phyloP scores from a whole-genome alignment of 2,888 invertebrate genomes.

The Thalpophila matura region DNA sequence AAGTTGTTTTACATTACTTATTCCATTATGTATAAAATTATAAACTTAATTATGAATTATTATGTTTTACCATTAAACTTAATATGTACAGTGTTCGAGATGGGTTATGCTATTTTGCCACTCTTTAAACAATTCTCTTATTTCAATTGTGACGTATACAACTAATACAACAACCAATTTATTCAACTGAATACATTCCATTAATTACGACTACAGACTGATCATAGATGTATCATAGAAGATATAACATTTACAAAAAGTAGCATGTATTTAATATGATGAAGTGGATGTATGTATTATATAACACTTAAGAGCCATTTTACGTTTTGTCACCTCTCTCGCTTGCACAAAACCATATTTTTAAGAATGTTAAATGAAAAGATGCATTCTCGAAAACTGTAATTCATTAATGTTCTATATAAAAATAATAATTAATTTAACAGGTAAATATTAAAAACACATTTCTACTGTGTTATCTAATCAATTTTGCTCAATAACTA shows the following conservation, averaged over 20 bases:
- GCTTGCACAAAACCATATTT: no score
- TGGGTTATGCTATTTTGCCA: constrained; percentile 13
- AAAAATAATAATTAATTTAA: no score
- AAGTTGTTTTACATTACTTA: constrained; percentile 10
- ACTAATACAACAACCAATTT: constrained; percentile 32
- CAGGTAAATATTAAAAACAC: no score
- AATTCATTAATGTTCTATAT: no score
- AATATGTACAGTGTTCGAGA: constrained; percentile 24
- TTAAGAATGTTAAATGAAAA: no score
- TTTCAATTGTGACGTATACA: constrained; percentile 31
- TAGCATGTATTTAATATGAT: constrained; percentile 60
- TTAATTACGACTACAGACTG: constrained; percentile 78
- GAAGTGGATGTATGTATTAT: constrained; percentile 54
- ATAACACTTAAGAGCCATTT: constrained; percentile 32
- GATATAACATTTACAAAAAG: constrained; percentile 64
- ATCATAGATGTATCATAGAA: constrained; percentile 73
- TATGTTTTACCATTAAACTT: neutral
- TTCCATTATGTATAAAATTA: constrained; percentile 2
- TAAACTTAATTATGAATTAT: neutral
- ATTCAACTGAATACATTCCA: constrained; percentile 77
- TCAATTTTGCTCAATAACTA: neutral
- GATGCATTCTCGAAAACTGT: no score
- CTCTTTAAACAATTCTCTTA: constrained; percentile 28
- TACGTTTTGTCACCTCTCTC: no score
- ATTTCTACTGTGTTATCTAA: no score